phyloP scores from a whole-genome alignment of 2,888 invertebrate species.

The Leucophenga montana region DNA sequence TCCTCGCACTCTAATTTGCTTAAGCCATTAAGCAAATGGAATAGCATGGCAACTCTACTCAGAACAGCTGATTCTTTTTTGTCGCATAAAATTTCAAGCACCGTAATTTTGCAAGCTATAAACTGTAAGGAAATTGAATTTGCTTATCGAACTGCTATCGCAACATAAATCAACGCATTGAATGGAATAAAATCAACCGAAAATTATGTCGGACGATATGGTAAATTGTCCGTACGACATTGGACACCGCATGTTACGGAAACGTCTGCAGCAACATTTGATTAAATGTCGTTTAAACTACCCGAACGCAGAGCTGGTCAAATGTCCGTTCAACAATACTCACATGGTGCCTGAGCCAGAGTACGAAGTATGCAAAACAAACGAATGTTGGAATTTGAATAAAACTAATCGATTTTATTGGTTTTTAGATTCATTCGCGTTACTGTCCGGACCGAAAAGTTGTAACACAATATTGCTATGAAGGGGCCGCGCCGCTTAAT shows the following conservation, averaged over 20 bases:
- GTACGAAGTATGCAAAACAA: constrained; percentile 41
- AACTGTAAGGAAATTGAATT: too few relatives aligned
- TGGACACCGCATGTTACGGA: constrained; percentile 74
- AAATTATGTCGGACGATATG: constrained; percentile 23
- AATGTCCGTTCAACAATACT: constrained; percentile 76
- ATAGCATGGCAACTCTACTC: too few relatives aligned
- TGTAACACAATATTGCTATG: constrained; percentile 51
- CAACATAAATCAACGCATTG: too few relatives aligned
- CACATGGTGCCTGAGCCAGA: constrained; percentile 75
- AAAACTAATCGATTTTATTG: neutral
- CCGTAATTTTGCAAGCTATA: too few relatives aligned
- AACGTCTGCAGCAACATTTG: constrained; percentile 75
- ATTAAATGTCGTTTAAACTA: constrained; percentile 76
- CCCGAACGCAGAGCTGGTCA: constrained; percentile 67
- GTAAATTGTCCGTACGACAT: constrained; percentile 76
- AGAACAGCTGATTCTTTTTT: too few relatives aligned
- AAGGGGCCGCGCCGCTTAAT: constrained; percentile 34
- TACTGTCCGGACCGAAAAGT: constrained; percentile 56
- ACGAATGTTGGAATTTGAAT: neutral
- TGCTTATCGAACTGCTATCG: too few relatives aligned
- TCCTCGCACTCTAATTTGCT: too few relatives aligned
- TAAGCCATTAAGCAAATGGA: too few relatives aligned
- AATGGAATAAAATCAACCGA: too few relatives aligned
- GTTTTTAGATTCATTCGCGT: constrained; percentile 49
- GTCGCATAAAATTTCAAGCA: too few relatives aligned